Base-by-base conservation (phyloP, 2,888 invertebrate genomes). In the Bombylius discolor region DNA sequence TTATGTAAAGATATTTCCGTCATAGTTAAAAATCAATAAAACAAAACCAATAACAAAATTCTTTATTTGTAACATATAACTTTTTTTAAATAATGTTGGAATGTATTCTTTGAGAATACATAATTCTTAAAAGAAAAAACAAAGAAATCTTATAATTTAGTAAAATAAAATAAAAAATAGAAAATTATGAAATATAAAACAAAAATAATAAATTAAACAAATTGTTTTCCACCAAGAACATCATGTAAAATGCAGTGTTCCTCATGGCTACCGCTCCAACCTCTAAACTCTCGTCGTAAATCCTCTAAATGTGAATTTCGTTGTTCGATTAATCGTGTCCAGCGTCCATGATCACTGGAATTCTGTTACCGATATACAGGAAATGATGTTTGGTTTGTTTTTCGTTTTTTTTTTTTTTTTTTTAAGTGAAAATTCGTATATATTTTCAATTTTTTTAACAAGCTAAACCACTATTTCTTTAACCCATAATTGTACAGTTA, bases 211-310 rank as follows among this genome's bases (percentile, higher is more conserved):
- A 6, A 36, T 36, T 36, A 36, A 36, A 36, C 9, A 8, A 8
- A 8, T 49, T 54, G 49, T 32, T 46, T 44, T 54, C 39, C 33
- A 44, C 49, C 34, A 23, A 72, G 65, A 51, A 71, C 69, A 65
- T 69, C 71, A 63, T 72, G 72, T 56, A 72, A 66, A 59, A 73
- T 70, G 60, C 72, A 73, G 34, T 70, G 65, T 64, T 71, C 69
- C 58, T 73, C 71, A 58, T 72, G 70, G 53, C 60, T 56, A 58
- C 71, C 73, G 62, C 66, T 69, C 73, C 72, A 73, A 60, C 72
- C 71, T 59, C 68, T 67, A 63, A 71, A 71, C 60, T 72, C 70
- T 46, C 69, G 68, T 36, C 65, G 64, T 46, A 70, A 59, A 61
- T 68, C 69, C 51, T 67, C 65, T 56, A 73, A 57, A 50, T 68